Base-by-base conservation (phyloP, 2,888 invertebrate species). In the Graphium colonna region DNA sequence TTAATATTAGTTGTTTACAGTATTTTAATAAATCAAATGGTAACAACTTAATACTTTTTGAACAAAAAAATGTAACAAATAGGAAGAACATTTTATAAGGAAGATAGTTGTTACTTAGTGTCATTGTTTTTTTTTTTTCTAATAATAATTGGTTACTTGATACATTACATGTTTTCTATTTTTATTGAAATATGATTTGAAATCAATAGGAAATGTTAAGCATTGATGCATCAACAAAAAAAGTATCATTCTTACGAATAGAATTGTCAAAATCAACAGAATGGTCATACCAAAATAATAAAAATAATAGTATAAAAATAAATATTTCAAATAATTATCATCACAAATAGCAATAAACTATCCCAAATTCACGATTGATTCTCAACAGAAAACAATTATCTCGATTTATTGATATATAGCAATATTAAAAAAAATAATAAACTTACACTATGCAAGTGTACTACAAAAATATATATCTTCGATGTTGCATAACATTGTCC, bases 391-490 rank as follows among this genome's bases (percentile, higher is more conserved):
- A 28, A 53, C 7, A 26, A 15, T 55, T 60, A 60, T 58, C 57
- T 55, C 49, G 55, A 54, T 60, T 21, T 50, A 59, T 62, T 56
- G 59, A 47, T 54, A 58, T 45, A 58, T 60, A 58, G 58, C 61
- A 61, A 58, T 58, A 61, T 52, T 60, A 58, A 60, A 61, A 67
- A 64, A 68, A 68, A n/a, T 60, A 67, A 64, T 63, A 54, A 45
- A 52, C 60, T 60, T 67, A 65, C 62, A 52, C 41, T 57, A 13
- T 8, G 62, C 69, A 65, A 65, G 58, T 57, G 48, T 56, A 56
- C 65, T 69, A 66, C 56, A 69, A 68, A 69, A 74, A 73, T 69
- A 74, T 68, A 65, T 68, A 65, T 52, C 64, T 67, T 68, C 58
- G 61, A 64, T 63, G 60, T 56, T 56, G 36, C 15, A 18, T 26